Base-by-base conservation (phyloP, 2,888 invertebrate genomes). In the Mythimna impura region DNA sequence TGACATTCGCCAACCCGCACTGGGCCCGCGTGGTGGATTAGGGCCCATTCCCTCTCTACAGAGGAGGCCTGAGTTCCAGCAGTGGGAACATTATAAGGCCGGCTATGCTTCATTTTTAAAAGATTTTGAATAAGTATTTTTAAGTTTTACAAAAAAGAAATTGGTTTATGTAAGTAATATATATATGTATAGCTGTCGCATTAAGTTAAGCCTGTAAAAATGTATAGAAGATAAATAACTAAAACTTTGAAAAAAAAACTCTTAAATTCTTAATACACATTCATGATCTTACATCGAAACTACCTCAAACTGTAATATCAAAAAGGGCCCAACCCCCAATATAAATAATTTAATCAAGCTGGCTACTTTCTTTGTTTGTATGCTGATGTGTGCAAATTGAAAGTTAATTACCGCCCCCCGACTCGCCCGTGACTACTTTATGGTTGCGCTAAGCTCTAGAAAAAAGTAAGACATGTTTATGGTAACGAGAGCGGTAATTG, bases 351-450 rank as follows among this genome's bases (percentile, higher is more conserved):
- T 9, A 64, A 92, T 92, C 91, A 81, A 73, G 90, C 89, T 90
- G 84, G 80, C 72, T 68, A 61, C 66, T 91, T 92, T 90, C 93
- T 93, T 93, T 93, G 92, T 93, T 93, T 91, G 89, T 84, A 78
- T 79, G 85, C 85, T 89, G 89, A 92, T 91, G 89, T 92, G 91
- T 92, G 92, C 91, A 92, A 93, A 94, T 93, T 93, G 92, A 93
- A 93, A 92, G 90, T 92, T 93, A 94, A 94, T 94, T 93, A 90
- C 90, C 79, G 77, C 81, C 88, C 85, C 89, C 90, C 89, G 87
- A 82, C 87, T 78, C 62, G 81, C 82, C 72, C 81, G 76, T 76
- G 76, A 68, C 76, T 85, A 65, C 36, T 87, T 86, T 83, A 85
- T 83, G 73, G 65, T 57, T 60, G 67, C 47, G 71, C 75, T 80